Percentiles rank a stretch among this genome's conserved stretches.
Conservation (phyloP, 37 sponge, comb jelly and placozoan species). For the Lycopodina hypogea region DNA sequence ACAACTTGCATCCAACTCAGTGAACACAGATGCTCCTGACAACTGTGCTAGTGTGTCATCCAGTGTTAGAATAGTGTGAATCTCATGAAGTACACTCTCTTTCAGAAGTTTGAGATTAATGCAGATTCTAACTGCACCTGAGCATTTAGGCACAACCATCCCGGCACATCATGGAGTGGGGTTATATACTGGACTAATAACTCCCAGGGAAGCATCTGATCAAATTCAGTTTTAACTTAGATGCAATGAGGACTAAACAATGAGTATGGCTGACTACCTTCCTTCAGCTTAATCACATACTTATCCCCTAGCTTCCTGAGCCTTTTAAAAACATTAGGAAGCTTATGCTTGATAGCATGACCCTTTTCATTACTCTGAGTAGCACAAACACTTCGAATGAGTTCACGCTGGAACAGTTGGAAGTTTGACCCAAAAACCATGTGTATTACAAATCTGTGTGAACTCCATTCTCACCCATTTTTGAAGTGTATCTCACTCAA, state of each 20-base stretch:
- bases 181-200: constrained; percentile 43
- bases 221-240: constrained; percentile 25
- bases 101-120: constrained; percentile 33
- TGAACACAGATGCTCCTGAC: constrained; percentile 39
- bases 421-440: too few relatives aligned
- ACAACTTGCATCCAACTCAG: constrained; percentile 53
- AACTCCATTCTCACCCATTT: too few relatives aligned
- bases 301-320: neutral
- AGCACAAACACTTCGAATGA: too few relatives aligned
- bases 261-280: constrained; percentile 27
- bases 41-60: constrained; percentile 60
- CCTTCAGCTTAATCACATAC: neutral
- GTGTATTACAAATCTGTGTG: too few relatives aligned
- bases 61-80: constrained; percentile 40
- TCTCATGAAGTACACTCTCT: constrained; percentile 41
- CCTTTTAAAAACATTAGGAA: neutral
- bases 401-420: too few relatives aligned
- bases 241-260: constrained; percentile 35
- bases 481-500: too few relatives aligned
- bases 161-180: constrained; percentile 63
- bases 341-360: neutral
- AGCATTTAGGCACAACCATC: constrained; percentile 36
- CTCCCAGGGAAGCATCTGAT: constrained; percentile 8
- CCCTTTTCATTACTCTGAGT: too few relatives aligned
- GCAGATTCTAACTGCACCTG: constrained; percentile 44